A percentile compares a stretch with the other conserved stretches of the same genome.
phyloP scores from a whole-genome alignment of 2,888 invertebrate species.

The Temnothorax rugatulus region DNA sequence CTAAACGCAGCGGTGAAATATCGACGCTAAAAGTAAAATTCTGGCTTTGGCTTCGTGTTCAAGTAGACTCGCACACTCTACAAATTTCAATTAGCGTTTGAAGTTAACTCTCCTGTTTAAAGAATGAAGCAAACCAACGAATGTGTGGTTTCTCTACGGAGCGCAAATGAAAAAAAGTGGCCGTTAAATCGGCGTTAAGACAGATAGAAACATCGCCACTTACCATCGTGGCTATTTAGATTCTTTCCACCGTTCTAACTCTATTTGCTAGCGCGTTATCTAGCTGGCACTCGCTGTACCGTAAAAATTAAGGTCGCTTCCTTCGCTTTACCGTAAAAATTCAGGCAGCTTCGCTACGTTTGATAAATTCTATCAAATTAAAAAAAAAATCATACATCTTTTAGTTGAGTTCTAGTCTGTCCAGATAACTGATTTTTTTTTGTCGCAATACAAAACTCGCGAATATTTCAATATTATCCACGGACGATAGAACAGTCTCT shows the following conservation, averaged over 20 bases:
- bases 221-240: conserved; percentile 2
- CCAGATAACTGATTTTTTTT: not conserved
- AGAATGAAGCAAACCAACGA: conserved; percentile 60
- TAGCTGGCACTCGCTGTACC: not conserved
- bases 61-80: conserved; percentile 34
- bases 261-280: conserved; percentile 3
- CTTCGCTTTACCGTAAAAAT: conserved; percentile 1
- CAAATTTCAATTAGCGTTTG: conserved; percentile 44
- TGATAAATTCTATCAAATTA: not conserved
- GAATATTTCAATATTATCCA: conserved; percentile 38
- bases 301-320: not conserved
- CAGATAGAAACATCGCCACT: conserved; percentile 20
- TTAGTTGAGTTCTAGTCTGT: not conserved
- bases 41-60: conserved; percentile 15
- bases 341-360: not conserved
- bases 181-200: conserved; percentile 8
- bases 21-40: conserved; percentile 32
- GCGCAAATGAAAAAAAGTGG: conserved; percentile 20
- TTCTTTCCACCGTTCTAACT: conserved; percentile 14
- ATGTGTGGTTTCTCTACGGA: conserved; percentile 34
- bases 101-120: conserved; percentile 40
- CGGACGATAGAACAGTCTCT: conserved; percentile 8
- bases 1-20: conserved; percentile 30
- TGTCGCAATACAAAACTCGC: not conserved
- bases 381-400: not conserved